Conservation (phyloP, 2,113 vertebrate genomes). For the Elachura formosa region DNA sequence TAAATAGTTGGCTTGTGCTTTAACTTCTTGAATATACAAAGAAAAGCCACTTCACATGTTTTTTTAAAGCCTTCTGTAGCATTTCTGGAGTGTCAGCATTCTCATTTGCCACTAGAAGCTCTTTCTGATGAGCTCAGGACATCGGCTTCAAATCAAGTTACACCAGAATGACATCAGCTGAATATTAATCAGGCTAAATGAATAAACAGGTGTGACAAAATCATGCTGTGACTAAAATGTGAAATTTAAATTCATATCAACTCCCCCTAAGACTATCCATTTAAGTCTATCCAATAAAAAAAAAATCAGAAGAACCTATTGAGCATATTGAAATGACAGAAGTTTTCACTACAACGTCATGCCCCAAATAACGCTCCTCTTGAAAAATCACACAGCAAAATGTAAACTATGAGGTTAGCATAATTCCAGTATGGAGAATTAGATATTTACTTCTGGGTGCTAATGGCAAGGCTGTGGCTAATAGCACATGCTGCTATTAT, state of each 20-base stretch:
- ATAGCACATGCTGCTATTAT: neutral
- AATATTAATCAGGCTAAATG: constrained; percentile 39
- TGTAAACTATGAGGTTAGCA: neutral
- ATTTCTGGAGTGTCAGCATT: constrained; percentile 52
- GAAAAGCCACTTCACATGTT: constrained; percentile 45
- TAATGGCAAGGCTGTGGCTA: neutral
- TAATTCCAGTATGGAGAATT: neutral
- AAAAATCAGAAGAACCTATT: neutral
- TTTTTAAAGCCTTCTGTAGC: constrained; percentile 51
- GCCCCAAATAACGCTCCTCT: neutral
- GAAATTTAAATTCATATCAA: neutral
- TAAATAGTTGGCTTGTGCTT: constrained; percentile 48
- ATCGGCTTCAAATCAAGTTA: constrained; percentile 63
- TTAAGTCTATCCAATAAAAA: neutral
- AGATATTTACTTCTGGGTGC: neutral
- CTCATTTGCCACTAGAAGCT: constrained; percentile 54
- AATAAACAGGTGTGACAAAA: constrained; percentile 37
- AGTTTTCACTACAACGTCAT: neutral
- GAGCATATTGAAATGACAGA: neutral
- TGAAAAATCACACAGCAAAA: neutral
- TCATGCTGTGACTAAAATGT: neutral
- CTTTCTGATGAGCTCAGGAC: constrained; percentile 65
- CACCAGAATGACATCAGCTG: constrained; percentile 60
- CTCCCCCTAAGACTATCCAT: neutral
- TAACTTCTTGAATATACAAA: constrained; percentile 39